These are phyloP conservation scores for Notamacropus eugenii DNA, from an alignment of 2,797 vertebrate species.

Conservation along the genomic window DNA sequence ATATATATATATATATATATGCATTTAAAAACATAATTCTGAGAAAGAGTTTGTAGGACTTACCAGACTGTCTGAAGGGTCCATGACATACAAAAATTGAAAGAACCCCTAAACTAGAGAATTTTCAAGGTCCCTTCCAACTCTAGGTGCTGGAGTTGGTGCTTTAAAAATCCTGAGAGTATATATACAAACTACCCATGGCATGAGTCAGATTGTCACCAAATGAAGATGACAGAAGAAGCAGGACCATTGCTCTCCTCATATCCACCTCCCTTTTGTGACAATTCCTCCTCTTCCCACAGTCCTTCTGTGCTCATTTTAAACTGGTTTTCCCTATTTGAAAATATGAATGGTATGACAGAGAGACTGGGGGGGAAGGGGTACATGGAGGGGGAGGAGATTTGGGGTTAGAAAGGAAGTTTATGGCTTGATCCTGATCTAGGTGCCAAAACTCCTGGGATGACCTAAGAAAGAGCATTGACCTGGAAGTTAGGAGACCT, in stretches of 20 bases:
- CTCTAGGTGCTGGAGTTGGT: background rate
- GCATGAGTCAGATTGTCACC: background rate
- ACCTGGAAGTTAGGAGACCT: background rate
- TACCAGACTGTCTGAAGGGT: background rate
- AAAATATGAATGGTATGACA: background rate
- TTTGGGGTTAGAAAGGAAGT: background rate
- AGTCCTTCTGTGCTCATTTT: background rate
- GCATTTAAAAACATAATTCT: background rate
- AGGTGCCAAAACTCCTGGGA: background rate
- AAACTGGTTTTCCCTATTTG: background rate
- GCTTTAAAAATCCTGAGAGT: background rate
- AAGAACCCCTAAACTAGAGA: background rate
- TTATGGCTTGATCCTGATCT: background rate
- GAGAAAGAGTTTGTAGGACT: background rate
- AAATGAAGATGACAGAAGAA: background rate
- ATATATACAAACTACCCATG: background rate
- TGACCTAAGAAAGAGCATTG: background rate
- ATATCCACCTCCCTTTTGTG: accelerated
- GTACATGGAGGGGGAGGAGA: accelerated
- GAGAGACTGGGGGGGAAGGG: no score
- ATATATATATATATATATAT: background rate
- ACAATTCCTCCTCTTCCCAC: no score
- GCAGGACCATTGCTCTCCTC: background rate
- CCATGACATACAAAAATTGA: background rate
- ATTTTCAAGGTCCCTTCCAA: background rate